Conservation (phyloP, 2,888 invertebrate genomes). For the Scotopteryx bipunctaria region DNA sequence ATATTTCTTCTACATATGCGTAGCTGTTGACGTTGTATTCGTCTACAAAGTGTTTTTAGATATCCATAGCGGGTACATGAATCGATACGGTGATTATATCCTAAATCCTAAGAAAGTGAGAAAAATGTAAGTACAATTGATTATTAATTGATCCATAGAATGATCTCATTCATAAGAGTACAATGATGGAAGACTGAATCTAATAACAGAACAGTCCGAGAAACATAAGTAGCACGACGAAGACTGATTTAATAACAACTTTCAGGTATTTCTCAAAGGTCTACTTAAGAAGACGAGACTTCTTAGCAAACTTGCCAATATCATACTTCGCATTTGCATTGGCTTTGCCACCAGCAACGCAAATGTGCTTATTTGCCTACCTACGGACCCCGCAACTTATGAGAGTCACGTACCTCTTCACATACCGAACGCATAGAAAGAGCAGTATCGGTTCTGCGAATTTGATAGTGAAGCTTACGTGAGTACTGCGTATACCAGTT, state of each 20-base stretch:
- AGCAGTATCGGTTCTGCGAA: constrained; percentile 71
- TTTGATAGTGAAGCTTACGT: constrained; percentile 73
- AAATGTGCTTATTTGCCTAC: constrained; percentile 61
- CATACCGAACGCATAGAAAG: constrained; percentile 67
- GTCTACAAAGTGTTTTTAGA: constrained; percentile 74
- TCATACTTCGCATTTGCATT: constrained; percentile 65
- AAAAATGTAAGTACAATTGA: constrained; percentile 60
- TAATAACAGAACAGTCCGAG: no score
- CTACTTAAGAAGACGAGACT: constrained; percentile 66
- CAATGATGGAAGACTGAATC: no score
- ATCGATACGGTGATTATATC: constrained; percentile 77
- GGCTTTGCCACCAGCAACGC: constrained; percentile 43
- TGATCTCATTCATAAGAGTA: no score
- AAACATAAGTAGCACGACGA: no score
- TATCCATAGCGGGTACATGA: constrained; percentile 75
- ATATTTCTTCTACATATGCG: constrained; percentile 58
- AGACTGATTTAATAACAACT: background rate
- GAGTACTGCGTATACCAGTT: constrained; percentile 27
- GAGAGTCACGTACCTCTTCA: constrained; percentile 73
- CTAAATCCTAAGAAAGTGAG: constrained; percentile 70
- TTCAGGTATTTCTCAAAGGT: constrained; percentile 74
- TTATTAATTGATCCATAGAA: no score
- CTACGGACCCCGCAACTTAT: constrained; percentile 69
- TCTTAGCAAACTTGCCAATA: constrained; percentile 66
- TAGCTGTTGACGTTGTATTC: constrained; percentile 67